Conservation (phyloP, 2,888 invertebrate genomes). For the Carpatolechia fugitivella region DNA sequence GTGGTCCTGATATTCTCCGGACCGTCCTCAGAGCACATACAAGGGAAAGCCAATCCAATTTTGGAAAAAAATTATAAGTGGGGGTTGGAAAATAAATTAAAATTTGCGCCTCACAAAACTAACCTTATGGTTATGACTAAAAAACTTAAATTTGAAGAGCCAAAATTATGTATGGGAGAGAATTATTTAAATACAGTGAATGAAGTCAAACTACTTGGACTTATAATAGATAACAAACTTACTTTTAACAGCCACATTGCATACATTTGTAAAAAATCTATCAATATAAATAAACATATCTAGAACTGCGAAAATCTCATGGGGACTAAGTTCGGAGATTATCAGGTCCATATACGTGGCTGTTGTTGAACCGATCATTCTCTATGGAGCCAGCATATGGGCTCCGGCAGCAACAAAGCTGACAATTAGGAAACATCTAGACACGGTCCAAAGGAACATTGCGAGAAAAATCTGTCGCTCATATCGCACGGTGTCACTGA, state of each 20-base stretch:
- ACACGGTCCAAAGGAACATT: too few relatives aligned
- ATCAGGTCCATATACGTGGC: too few relatives aligned
- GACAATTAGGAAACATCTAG: too few relatives aligned
- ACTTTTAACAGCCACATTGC: conserved; percentile 9
- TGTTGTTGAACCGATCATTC: too few relatives aligned
- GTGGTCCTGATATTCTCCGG: background rate
- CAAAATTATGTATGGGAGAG: background rate
- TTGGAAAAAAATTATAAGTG: background rate
- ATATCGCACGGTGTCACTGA: too few relatives aligned
- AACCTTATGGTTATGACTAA: background rate
- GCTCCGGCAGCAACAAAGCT: too few relatives aligned
- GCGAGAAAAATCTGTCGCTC: too few relatives aligned
- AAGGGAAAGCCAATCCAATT: background rate
- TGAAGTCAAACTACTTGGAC: conserved; percentile 20
- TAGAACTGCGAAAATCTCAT: conserved; percentile 5
- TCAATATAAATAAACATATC: conserved; percentile 7
- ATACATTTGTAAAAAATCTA: background rate
- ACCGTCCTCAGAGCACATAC: background rate
- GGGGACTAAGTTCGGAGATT: too few relatives aligned
- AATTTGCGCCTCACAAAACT: background rate
- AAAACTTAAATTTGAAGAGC: conserved; percentile 1
- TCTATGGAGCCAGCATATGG: too few relatives aligned
- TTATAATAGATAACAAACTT: conserved; percentile 17
- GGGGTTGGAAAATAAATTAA: background rate
- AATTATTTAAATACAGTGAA: too few relatives aligned